Percentiles rank a stretch among this genome's conserved stretches.
Conservation (phyloP, 1,140 invertebrate species). For the Drosophila lowei region DNA sequence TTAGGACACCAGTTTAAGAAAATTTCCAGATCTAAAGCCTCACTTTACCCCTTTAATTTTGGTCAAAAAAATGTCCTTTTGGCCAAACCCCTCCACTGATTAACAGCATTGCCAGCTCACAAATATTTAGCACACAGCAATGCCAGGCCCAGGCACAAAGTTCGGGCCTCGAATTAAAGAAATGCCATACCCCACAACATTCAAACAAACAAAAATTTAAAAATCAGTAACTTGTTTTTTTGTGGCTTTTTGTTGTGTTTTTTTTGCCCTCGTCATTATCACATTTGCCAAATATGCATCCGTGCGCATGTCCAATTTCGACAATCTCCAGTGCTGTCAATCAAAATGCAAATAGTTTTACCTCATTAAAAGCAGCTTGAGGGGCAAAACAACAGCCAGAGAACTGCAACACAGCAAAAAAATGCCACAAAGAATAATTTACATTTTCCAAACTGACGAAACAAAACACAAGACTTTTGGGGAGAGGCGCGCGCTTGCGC, state of each 20-base stretch:
- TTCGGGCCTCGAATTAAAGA: background rate
- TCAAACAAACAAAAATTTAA: slow-evolving; percentile 14
- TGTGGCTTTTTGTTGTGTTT: slow-evolving; percentile 10
- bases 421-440: slow-evolving; percentile 61
- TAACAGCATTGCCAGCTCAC: too few species aligned
- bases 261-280: slow-evolving; percentile 56
- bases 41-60: slow-evolving; percentile 14
- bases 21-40: background rate
- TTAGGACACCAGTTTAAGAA: too few species aligned
- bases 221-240: slow-evolving; percentile 10
- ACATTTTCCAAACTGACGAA: slow-evolving; percentile 66
- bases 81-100: too few species aligned
- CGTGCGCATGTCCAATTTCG: slow-evolving; percentile 61
- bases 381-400: background rate
- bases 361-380: slow-evolving; percentile 65
- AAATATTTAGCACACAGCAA: slow-evolving; percentile 36
- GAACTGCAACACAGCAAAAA: slow-evolving; percentile 16
- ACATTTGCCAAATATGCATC: slow-evolving; percentile 72
- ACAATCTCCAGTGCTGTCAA: slow-evolving; percentile 75
- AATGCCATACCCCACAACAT: slow-evolving; percentile 36
- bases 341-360: slow-evolving; percentile 74
- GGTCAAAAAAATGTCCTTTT: too few species aligned
- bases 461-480: slow-evolving; percentile 19
- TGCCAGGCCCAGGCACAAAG: slow-evolving; percentile 12
- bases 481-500: slow-evolving; percentile 49